Conservation (phyloP, 2,113 vertebrate species). For the Odocoileus hemionus region DNA sequence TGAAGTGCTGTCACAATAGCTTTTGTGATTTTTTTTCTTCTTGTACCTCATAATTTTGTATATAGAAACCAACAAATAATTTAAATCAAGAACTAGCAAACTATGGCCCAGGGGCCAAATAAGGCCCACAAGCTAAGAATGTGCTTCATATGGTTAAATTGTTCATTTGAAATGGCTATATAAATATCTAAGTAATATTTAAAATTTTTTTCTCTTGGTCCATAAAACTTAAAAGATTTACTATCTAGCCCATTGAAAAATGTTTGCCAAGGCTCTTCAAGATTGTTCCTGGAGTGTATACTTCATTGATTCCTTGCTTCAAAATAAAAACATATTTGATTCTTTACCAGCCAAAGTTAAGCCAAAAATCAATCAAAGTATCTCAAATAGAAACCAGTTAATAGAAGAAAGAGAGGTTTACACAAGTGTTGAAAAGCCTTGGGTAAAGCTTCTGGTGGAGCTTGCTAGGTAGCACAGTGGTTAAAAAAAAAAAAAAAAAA, state of each 20-base stretch:
- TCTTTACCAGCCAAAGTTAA: not conserved
- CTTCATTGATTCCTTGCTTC: not conserved
- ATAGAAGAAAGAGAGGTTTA: not conserved
- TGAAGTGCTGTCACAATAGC: not conserved
- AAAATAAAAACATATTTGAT: not conserved
- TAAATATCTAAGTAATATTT: not conserved
- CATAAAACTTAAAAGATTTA: not conserved
- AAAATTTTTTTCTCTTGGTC: not conserved
- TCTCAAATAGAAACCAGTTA: not conserved
- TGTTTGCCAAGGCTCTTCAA: not conserved
- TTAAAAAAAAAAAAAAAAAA: not conserved
- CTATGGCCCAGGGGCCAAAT: not conserved
- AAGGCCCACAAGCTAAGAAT: not conserved
- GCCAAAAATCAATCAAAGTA: not conserved
- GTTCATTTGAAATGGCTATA: not conserved
- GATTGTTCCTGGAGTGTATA: not conserved
- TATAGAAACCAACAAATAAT: not conserved
- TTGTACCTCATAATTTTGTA: not conserved
- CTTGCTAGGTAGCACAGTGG: not conserved
- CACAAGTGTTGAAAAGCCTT: not conserved
- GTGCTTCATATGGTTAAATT: not conserved
- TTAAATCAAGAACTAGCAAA: not conserved
- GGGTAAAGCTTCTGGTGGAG: not conserved
- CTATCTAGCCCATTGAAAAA: not conserved
- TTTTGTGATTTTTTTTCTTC: not conserved